Evolutionary conservation across 2,888 invertebrate genomes (phyloP).

Genomic region (Cephus spinipes): DNA sequence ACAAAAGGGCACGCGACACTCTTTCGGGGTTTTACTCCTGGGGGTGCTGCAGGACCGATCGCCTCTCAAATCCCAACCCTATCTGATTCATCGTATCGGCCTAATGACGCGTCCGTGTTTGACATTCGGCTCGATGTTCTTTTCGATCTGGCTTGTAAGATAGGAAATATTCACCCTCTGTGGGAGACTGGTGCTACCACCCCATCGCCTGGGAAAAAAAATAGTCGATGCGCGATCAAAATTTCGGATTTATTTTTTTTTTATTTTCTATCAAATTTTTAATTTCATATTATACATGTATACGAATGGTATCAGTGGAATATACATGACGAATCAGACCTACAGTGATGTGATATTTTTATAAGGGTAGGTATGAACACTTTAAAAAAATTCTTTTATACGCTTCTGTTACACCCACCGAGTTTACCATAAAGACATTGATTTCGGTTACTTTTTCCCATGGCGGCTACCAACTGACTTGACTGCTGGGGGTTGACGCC

Average conservation of each 20-base stretch:
- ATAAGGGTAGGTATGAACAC: no score
- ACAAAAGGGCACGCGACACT: slow-evolving; percentile 61
- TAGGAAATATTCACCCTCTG: background rate
- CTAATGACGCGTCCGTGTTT: slow-evolving; percentile 60
- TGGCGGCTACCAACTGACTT: slow-evolving; percentile 61
- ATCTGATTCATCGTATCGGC: slow-evolving; percentile 59
- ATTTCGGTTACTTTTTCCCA: slow-evolving; percentile 67
- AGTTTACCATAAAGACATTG: slow-evolving; percentile 35
- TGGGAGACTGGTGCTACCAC: background rate
- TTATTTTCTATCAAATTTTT: no score
- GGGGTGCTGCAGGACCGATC: background rate
- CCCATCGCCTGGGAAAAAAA: no score
- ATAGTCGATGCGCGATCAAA: no score
- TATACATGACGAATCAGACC: no score
- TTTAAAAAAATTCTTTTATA: no score
- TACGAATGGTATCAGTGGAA: no score
- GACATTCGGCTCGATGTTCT: slow-evolving; percentile 47
- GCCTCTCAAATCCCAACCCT: slow-evolving; percentile 42
- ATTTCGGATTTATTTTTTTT: no score
- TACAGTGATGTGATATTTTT: no score
- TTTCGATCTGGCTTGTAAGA: slow-evolving; percentile 3
- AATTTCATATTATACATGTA: no score
- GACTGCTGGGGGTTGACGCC: slow-evolving; percentile 54
- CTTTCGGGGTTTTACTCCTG: slow-evolving; percentile 30
- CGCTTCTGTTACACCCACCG: no score